Conservation (phyloP, 1,140 invertebrate species). For the Drosophila sp. region DNA sequence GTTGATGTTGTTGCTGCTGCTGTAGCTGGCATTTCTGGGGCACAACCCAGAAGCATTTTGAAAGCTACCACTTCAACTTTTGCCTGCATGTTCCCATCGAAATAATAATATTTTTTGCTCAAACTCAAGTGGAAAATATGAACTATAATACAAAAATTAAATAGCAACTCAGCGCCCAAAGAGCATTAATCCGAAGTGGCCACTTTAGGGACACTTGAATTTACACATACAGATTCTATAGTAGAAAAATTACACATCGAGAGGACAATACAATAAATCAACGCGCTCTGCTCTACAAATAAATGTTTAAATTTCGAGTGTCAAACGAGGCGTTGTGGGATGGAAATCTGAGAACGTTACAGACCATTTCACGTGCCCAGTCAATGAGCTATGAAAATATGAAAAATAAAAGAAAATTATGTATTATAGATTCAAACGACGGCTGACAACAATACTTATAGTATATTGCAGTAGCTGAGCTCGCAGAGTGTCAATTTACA, state of each 20-base stretch:
- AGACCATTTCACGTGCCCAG: constrained; percentile 59
- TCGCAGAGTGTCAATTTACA: constrained; percentile 40
- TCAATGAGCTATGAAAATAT: constrained; percentile 80
- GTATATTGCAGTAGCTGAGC: background rate
- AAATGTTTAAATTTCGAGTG: constrained; percentile 76
- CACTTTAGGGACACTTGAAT: constrained; percentile 67
- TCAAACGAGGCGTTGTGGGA: constrained; percentile 48
- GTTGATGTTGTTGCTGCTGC: background rate
- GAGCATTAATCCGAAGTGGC: constrained; percentile 55
- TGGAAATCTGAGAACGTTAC: constrained; percentile 38
- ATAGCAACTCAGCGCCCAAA: constrained; percentile 33
- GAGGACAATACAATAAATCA: constrained; percentile 78
- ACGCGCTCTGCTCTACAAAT: constrained; percentile 62
- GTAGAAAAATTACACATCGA: constrained; percentile 66
- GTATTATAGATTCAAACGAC: constrained; percentile 8
- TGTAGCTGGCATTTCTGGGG: constrained; percentile 13
- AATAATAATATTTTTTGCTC: constrained; percentile 44
- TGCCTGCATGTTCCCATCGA: constrained; percentile 45
- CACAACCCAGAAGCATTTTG: constrained; percentile 4
- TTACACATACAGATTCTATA: constrained; percentile 25
- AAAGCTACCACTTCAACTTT: constrained; percentile 7
- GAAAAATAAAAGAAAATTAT: constrained; percentile 55
- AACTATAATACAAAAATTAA: constrained; percentile 59
- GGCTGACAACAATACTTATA: constrained; percentile 25
- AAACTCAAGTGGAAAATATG: constrained; percentile 28